phyloP scores from a whole-genome alignment of 1,140 invertebrate genomes.

The Ceratoteleas bidentatus region DNA sequence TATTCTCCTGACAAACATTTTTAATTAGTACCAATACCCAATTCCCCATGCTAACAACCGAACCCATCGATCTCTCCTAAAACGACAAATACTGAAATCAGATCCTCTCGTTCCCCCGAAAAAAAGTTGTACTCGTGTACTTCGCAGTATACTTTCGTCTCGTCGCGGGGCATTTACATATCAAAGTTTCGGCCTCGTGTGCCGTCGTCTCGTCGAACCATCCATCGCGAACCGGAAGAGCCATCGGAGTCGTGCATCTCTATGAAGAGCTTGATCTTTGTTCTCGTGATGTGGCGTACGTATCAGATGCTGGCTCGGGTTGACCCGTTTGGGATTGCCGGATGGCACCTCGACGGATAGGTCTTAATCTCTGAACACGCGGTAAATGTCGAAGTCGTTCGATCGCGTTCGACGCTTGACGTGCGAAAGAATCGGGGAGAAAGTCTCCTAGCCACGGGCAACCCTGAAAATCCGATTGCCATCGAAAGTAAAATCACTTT shows the following conservation, averaged over 20 bases:
- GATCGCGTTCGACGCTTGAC: constrained; percentile 27
- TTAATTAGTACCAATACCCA: too few species aligned
- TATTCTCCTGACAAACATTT: too few species aligned
- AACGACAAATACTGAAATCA: too few species aligned
- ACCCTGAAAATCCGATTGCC: constrained; percentile 53
- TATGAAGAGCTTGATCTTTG: constrained; percentile 43
- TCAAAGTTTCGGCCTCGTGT: constrained; percentile 15
- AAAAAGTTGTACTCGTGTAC: too few species aligned
- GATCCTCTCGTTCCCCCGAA: too few species aligned
- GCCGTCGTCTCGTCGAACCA: constrained; percentile 2
- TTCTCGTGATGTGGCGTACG: constrained; percentile 44
- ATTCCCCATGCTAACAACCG: too few species aligned
- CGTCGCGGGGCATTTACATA: constrained; percentile 26
- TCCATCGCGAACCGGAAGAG: constrained; percentile 35
- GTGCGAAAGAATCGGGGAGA: constrained; percentile 47
- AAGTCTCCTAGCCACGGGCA: constrained; percentile 45
- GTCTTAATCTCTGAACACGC: constrained; percentile 52
- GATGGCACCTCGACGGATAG: constrained; percentile 61
- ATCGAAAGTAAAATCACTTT: constrained; percentile 65
- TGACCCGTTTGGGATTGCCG: constrained; percentile 41
- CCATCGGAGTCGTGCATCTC: constrained; percentile 44
- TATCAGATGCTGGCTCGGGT: constrained; percentile 52
- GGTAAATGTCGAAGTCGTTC: constrained; percentile 46
- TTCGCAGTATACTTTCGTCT: too few species aligned
- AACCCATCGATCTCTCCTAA: too few species aligned